Evolutionary conservation across 92 coral and sea anemone genomes (phyloP).

Genomic region (Ricordea florida): DNA sequence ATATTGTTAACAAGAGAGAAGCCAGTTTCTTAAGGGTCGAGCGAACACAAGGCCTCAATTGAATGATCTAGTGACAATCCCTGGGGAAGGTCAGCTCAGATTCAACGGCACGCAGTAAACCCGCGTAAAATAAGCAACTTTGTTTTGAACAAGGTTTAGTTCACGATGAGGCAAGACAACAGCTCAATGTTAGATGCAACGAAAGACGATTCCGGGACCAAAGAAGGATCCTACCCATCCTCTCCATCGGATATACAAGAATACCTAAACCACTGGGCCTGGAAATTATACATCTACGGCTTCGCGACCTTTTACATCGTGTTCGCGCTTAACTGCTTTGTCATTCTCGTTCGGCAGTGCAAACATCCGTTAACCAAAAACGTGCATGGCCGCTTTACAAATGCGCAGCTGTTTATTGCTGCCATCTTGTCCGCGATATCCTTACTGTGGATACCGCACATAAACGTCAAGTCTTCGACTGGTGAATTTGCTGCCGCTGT

Average conservation of each 20-base stretch:
- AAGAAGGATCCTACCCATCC: neutral
- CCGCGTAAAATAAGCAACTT: too few relatives aligned
- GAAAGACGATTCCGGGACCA: too few relatives aligned
- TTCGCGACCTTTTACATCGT: slow-evolving; percentile 6
- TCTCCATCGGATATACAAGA: neutral
- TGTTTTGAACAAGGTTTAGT: too few relatives aligned
- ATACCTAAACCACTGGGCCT: slow-evolving; percentile 18
- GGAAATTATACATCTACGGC: neutral
- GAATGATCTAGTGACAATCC: too few relatives aligned
- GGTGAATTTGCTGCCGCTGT: neutral
- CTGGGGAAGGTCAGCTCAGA: too few relatives aligned
- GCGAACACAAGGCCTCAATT: too few relatives aligned
- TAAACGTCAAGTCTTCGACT: neutral
- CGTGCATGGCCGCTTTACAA: slow-evolving; percentile 18
- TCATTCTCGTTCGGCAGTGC: slow-evolving; percentile 1
- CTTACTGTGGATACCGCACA: neutral
- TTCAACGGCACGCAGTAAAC: too few relatives aligned
- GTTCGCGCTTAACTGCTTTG: neutral
- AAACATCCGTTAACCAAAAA: neutral
- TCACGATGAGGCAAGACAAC: neutral
- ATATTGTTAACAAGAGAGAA: too few relatives aligned
- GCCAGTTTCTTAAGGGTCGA: too few relatives aligned
- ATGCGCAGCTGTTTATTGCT: slow-evolving; percentile 6
- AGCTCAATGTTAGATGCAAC: neutral
- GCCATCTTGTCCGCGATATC: neutral